Evolutionary conservation across 2,113 vertebrate species (phyloP), one percentile per base, ranked within the genome.

Genomic region (Clarias magur): DNA sequence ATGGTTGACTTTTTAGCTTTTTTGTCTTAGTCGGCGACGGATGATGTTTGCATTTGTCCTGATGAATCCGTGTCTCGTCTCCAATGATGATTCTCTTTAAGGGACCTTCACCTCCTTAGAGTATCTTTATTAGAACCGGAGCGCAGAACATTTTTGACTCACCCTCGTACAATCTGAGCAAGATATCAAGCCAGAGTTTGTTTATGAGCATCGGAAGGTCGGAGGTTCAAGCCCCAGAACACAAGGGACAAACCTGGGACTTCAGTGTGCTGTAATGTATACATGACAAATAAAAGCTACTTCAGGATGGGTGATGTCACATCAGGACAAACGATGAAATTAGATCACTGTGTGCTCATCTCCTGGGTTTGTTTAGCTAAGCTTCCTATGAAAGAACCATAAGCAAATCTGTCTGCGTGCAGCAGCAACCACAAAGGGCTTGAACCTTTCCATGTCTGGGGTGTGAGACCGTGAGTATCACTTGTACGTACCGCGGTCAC

Each of bases 391-490:
- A 10, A 23, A 3, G 30, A 56, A 68, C 27, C 72, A 79, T 21
- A 68, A 21, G 60, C 48, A 60, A 84, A 83, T 63, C 3, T 42
- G 48, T 68, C 60, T 11, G 15, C 16, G 21, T 3, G 12, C 38
- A 82, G 48, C 11, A 27, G 27, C 48, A 42, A 53, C 30, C 60
- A 1, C 82, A 78, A 63, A 62, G 80, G 60, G 72, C 27, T 42
- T 15, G 21, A 67, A 70, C 85, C 85, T 86, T 86, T 53, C 10
- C 27, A 10, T 13, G 86, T 23, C 59, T 67, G 80, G 59, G 21
- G 42, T 54, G 42, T 54, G 10, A 54, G 38, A 30, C 16, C 42
- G n/a, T 25, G 13, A 13, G 57, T 4, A 68, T 34, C 65, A 57
- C 27, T 57, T 53, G 54, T 34, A 34, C 12, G 78, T 17, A 38